These are phyloP conservation scores for Protonibea diacanthus DNA, from an alignment of 2,797 vertebrate genomes.

Conservation along the genomic window DNA sequence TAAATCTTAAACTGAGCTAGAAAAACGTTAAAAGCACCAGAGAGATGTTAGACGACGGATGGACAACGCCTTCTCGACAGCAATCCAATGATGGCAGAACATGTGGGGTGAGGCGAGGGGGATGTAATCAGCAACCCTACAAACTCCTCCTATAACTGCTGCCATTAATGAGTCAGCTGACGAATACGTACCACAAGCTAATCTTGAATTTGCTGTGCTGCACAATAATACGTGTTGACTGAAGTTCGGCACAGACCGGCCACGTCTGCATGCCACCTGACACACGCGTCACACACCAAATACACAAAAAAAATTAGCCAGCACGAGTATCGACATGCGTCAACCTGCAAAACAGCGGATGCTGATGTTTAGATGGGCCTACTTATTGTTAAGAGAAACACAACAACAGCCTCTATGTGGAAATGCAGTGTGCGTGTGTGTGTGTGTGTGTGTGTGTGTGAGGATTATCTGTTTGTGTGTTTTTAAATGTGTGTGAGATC, in stretches of 20 bases:
- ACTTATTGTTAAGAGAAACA: no score
- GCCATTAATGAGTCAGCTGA: background rate
- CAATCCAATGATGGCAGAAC: no score
- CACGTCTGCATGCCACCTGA: background rate
- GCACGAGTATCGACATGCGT: background rate
- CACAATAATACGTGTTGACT: background rate
- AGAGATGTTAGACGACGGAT: no score
- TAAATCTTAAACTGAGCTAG: background rate
- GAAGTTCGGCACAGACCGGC: background rate
- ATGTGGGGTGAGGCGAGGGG: no score
- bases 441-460: background rate
- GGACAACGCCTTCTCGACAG: no score
- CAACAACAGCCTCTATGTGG: background rate
- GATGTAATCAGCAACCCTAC: no score
- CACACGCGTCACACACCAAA: background rate
- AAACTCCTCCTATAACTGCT: background rate
- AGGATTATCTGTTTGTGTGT: background rate
- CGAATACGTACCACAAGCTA: background rate
- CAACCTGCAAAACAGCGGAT: background rate
- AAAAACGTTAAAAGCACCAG: no score
- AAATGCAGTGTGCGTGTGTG: background rate
- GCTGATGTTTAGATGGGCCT: background rate
- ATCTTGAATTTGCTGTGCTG: background rate
- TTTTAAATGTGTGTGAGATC: constrained; percentile 8
- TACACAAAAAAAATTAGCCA: background rate